phyloP scores from a whole-genome alignment of 2,113 vertebrate genomes.

The Carassius carassius region DNA sequence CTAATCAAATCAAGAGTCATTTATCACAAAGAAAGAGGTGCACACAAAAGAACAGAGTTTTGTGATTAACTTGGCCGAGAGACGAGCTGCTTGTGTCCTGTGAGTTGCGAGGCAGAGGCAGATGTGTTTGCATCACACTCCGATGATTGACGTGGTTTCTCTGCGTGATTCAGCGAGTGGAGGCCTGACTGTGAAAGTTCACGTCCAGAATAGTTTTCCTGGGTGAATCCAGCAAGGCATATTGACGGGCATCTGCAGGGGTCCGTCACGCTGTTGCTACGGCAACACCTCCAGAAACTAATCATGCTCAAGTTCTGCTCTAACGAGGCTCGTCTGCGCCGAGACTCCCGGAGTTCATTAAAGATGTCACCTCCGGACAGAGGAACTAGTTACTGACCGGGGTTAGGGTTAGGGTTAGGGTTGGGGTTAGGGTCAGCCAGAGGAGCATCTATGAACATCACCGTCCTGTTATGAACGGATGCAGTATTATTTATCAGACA shows the following conservation, averaged over 20 bases:
- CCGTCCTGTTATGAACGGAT: no score
- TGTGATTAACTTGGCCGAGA: background rate
- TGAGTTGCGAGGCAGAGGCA: background rate
- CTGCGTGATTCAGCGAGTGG: conserved; percentile 24
- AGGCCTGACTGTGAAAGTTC: no score
- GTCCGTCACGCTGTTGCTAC: conserved; percentile 43
- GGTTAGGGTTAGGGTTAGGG: no score
- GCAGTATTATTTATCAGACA: no score
- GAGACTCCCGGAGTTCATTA: no score
- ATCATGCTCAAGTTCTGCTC: background rate
- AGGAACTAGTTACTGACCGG: background rate
- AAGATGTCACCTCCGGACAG: background rate
- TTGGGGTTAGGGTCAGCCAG: no score
- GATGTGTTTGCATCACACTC: background rate
- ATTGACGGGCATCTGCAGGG: conserved; percentile 53
- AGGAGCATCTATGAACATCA: no score
- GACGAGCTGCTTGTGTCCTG: no score
- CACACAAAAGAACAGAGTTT: background rate
- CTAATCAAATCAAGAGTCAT: background rate
- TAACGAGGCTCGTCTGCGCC: background rate
- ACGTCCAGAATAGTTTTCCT: conserved; percentile 29
- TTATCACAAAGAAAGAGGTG: background rate
- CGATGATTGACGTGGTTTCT: conserved; percentile 44
- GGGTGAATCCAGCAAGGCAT: conserved; percentile 43
- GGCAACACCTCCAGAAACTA: conserved; percentile 19